Conservation (phyloP, 2,113 vertebrate genomes). For the Paramormyrops kingsleyae region DNA sequence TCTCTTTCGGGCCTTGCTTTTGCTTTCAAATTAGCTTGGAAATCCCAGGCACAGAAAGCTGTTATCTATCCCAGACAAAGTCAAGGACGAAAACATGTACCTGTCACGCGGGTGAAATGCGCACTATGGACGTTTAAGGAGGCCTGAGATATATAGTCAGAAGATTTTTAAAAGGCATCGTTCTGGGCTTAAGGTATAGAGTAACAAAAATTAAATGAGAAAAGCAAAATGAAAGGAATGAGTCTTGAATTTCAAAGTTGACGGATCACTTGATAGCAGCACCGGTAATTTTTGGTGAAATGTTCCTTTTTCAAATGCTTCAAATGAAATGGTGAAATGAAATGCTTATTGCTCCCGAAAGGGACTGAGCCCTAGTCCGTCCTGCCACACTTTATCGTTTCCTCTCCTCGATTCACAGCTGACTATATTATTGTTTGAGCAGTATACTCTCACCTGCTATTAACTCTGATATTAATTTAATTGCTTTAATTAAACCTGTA, state of each 20-base stretch:
- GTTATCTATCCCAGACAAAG: neutral
- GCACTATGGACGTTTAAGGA: too few species aligned
- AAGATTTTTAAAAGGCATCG: neutral
- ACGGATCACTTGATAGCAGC: neutral
- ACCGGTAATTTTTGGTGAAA: neutral
- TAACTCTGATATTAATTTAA: neutral
- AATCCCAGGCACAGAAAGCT: neutral
- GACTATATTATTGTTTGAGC: neutral
- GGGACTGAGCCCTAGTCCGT: neutral
- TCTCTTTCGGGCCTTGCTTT: neutral
- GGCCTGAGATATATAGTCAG: neutral
- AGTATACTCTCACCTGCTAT: neutral
- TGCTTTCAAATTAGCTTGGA: neutral
- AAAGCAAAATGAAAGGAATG: neutral
- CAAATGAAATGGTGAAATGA: too few species aligned
- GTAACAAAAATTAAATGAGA: neutral
- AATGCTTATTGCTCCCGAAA: neutral
- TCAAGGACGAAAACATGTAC: neutral
- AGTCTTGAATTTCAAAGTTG: neutral
- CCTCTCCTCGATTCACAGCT: neutral
- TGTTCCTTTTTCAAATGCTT: neutral
- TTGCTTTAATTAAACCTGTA: neutral
- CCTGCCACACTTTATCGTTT: neutral
- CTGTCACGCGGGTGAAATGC: neutral
- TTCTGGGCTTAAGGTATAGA: neutral